Evolutionary conservation across 2,113 vertebrate genomes (phyloP), one percentile per base, ranked within the genome.

Genomic region (Burhinus bistriatus): DNA sequence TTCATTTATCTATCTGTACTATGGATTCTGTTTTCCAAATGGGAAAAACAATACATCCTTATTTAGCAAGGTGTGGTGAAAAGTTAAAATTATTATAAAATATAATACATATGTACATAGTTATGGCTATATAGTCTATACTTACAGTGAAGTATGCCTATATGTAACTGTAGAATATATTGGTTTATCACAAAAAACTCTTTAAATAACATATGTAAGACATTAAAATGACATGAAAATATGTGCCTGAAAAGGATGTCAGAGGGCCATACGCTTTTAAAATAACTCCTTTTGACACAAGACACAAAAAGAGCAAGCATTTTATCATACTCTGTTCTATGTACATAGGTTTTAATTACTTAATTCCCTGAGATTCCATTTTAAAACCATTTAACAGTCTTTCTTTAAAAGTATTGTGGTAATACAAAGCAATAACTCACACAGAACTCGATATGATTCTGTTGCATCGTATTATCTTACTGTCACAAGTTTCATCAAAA

Each of bases 361-460:
- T 77, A 4, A 36, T 64, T 83, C 8, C 7, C 9, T 58, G 26
- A 38, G 12, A 75, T 84, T 68, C 19, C 11, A 45, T 54, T 88
- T 80, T 49, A 57, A 73, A 73, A 83, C 90, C 7, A 81, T 70
- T 75, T 73, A 73, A 36, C 17, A 54, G 30, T 51, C 54, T 84
- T 73, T 34, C 17, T 66, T 92, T 96, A 44, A 58, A 68, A 70
- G 10, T 69, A 32, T 75, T 90, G 38, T 89, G 73, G 57, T 47
- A 95, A 85, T 80, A 72, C 27, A 54, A 78, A 40, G 38, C 42
- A 88, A 82, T 89, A 89, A 96, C 47, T 97, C 73, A 94, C 27
- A 87, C 19, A 92, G n/a, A 38, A 87, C 32, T 69, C 93, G 22
- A 79, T 70, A 76, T 55, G 26, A 85, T 89, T 97, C 79, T 91